Conservation (phyloP, 2,888 invertebrate species). For the Idaea biselata region DNA sequence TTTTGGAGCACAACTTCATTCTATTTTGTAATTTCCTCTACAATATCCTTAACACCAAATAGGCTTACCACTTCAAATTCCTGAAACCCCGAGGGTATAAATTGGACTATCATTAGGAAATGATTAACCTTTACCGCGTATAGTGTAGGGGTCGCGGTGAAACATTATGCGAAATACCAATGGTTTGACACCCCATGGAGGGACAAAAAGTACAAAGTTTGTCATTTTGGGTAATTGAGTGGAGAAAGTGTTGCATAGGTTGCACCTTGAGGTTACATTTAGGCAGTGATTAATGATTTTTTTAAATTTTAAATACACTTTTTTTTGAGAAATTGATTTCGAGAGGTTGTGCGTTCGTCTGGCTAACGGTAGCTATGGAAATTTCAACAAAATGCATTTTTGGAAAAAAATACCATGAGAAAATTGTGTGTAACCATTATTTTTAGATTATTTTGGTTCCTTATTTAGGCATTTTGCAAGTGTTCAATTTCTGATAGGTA, state of each 20-base stretch:
- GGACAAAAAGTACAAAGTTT: slow-evolving; percentile 1
- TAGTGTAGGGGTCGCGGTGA: slow-evolving; percentile 43
- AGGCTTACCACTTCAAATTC: not conserved
- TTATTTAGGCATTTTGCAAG: no score
- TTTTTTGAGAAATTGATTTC: no score
- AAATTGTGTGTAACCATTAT: no score
- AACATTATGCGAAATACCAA: slow-evolving; percentile 53
- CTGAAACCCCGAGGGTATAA: not conserved
- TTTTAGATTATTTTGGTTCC: no score
- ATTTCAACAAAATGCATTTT: no score
- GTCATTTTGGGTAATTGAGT: slow-evolving; percentile 2
- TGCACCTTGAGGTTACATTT: not conserved
- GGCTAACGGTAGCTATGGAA: no score
- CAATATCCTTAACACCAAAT: not conserved
- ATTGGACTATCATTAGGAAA: slow-evolving; percentile 65
- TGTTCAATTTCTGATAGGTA: no score
- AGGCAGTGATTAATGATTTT: not conserved
- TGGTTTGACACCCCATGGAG: slow-evolving; percentile 30
- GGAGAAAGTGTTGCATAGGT: not conserved
- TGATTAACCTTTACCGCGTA: slow-evolving; percentile 71
- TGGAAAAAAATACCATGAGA: no score
- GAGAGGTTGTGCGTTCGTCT: no score
- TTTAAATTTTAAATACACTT: no score
- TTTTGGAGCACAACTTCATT: no score
- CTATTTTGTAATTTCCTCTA: not conserved